Base-by-base conservation (phyloP, 1,140 invertebrate genomes). In the Spodoptera frugiperda region DNA sequence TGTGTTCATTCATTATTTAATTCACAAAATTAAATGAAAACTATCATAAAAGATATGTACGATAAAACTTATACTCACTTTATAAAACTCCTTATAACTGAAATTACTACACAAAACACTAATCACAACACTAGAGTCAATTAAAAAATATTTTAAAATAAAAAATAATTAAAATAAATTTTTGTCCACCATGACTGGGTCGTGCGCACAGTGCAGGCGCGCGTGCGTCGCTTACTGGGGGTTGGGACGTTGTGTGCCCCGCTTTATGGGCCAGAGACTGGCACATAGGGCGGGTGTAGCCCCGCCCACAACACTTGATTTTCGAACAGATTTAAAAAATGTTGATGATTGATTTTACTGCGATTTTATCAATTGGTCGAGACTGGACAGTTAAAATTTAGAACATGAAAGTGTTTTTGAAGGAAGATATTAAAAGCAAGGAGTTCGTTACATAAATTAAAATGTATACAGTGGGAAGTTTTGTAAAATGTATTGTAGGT, bases 161-260 rank as follows among this genome's bases (percentile, higher is more conserved):
- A 49, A 12, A 21, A 21, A 1, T 6, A 63, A 39, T 14, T 25
- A 48, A 4, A 39, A 8, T 48, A n/a, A 4, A 48, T 46, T 48
- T 65, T 65, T 48, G 61, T 65, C 61, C 61, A 65, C 44, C 39
- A 48, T 65, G 61, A 65, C 61, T 65, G 48, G 61, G 48, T 17
- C 33, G 12, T 44, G 44, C 39, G 44, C 61, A 48, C 39, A 15
- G 44, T 65, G 61, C 61, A 17, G 46, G 14, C 61, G 61, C 61
- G 61, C 61, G 44, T 65, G 61, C 44, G 44, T 48, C 61, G 61
- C 61, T 3, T 1, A 63, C 61, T 65, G 61, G 61, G 61, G 61
- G 44, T 21, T 19, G 61, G 39, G 17, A n/a, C 61, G 17, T 11
- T 63, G 61, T 25, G 61, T 14, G 21, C 67, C 67, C 67, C 33